Base-by-base conservation (phyloP, 2,797 vertebrate species). In the Leptodactylus fallax region DNA sequence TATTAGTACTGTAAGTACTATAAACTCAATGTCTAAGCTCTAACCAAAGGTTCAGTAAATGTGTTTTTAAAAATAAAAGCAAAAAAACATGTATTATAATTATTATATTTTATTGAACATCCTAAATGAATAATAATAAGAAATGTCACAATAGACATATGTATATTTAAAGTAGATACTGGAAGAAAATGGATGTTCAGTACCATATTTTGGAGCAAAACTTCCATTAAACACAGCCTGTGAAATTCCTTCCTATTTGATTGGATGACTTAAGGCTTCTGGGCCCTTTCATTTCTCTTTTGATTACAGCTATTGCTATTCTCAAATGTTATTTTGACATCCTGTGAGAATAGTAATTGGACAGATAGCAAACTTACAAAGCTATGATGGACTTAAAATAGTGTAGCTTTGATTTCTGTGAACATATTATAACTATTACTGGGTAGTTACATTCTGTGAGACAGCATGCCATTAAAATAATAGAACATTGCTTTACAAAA, bases 381-480 rank as follows among this genome's bases (percentile, higher is more conserved):
- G 27, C 71, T 74, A 74, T 74, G 27, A 60, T 81, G 56, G 79
- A 63, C 79, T 36, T 81, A 60, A 60, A 58, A 81, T 74, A 74
- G 45, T 49, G 71, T 61, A 45, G 19, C 56, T 81, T 81, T 60
- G 53, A 81, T 81, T 81, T 79, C 51, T 25, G 53, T 79, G 27
- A 55, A 79, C 56, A 55, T 79, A 79, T 79, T 79, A 79, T 25
- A 27, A 79, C 77, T 79, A 79, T 58, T 79, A 79, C 77, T 25
- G 27, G 12, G 77, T 79, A 55, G 71, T 74, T 49, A 74, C 45
- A 74, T 74, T 58, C 25, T 58, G 51, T 56, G 51, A 79, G 77
- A 56, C 51, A 79, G 36, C 79, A 58, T 47, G 79, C 55, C 56
- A 81, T 81, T 81, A 81, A 81, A 81, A 81, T 81, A 81, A 81